These are phyloP conservation scores for Choloepus didactylus DNA, from an alignment of 2,797 vertebrate species.

Conservation along the genomic window DNA sequence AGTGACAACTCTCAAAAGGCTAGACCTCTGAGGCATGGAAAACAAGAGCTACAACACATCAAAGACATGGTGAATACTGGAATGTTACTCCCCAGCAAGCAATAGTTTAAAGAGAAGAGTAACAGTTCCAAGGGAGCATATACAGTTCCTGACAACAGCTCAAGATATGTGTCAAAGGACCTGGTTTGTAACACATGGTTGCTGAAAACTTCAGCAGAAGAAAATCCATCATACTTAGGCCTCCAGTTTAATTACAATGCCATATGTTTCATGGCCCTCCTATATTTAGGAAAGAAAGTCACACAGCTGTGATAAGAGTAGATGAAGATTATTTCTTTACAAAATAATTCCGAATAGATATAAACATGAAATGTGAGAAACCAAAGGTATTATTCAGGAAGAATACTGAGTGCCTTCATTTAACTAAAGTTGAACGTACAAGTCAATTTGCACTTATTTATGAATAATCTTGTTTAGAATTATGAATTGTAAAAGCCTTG, in stretches of 20 bases:
- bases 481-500: conserved; percentile 50
- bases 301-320: conserved; percentile 11
- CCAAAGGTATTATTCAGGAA: conserved; percentile 54
- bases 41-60: background rate
- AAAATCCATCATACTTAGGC: conserved; percentile 36
- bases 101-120: conserved; percentile 38
- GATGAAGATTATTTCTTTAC: conserved; percentile 44
- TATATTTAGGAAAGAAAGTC: conserved; percentile 5
- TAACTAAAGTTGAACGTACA: conserved; percentile 74
- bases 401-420: conserved; percentile 77
- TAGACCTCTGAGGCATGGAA: background rate
- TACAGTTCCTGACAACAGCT: conserved; percentile 10
- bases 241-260: conserved; percentile 35
- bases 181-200: conserved; percentile 40
- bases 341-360: conserved; percentile 63
- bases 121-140: background rate
- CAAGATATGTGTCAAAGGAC: conserved; percentile 25
- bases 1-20: too few species aligned
- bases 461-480: conserved; percentile 67
- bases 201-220: conserved; percentile 51
- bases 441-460: conserved; percentile 76
- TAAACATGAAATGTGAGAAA: conserved; percentile 54
- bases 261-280: conserved; percentile 28
- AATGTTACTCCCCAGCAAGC: background rate
- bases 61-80: background rate